Evolutionary conservation across 2,888 invertebrate genomes (phyloP).

Genomic region (Nezara viridula): DNA sequence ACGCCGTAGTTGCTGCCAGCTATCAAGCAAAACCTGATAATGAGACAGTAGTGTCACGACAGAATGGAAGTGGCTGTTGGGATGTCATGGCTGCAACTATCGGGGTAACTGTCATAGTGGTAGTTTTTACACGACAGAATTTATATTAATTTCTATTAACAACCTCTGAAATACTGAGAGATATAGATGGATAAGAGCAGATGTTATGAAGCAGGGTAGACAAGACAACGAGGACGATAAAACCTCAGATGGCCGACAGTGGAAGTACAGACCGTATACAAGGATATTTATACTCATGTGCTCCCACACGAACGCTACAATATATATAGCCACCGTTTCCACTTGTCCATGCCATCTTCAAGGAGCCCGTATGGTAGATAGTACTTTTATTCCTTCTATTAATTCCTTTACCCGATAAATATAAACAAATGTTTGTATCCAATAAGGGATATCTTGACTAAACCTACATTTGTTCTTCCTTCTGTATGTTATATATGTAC

Average conservation of each 20-base stretch:
- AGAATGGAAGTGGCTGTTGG: too few relatives aligned
- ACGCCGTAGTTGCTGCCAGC: too few relatives aligned
- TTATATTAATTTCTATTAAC: background rate
- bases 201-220: background rate
- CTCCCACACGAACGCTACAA: background rate
- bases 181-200: background rate
- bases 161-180: background rate
- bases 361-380: background rate
- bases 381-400: background rate
- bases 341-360: background rate
- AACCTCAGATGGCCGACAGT: background rate
- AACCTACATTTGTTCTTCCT: background rate
- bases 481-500: background rate
- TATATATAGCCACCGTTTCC: constrained; percentile 1
- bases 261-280: background rate
- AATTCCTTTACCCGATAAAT: background rate
- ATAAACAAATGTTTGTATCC: background rate
- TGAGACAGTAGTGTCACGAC: too few relatives aligned
- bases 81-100: too few relatives aligned
- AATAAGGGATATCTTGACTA: background rate
- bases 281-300: background rate
- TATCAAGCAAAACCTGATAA: too few relatives aligned
- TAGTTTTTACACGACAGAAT: too few relatives aligned
- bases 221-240: background rate
- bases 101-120: too few relatives aligned